Conservation (phyloP, 2,888 invertebrate species). For the Folsomia manolachei region DNA sequence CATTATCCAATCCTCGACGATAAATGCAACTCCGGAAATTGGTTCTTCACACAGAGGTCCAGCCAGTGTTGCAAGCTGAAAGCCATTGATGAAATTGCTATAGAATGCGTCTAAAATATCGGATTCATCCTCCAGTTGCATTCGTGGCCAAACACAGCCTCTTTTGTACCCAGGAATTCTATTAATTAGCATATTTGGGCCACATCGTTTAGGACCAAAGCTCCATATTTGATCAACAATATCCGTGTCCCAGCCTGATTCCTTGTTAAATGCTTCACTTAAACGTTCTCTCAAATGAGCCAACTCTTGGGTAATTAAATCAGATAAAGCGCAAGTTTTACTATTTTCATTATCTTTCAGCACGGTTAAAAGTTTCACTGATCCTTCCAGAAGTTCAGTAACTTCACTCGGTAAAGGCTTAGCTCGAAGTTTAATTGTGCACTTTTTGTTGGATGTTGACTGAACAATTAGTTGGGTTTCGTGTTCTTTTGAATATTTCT, state of each 20-base stretch:
- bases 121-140: constrained; percentile 34
- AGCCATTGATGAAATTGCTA: constrained; percentile 74
- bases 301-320: constrained; percentile 53
- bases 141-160: constrained; percentile 58
- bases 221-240: constrained; percentile 76
- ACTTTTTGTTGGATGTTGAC: constrained; percentile 69
- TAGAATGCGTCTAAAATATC: constrained; percentile 57
- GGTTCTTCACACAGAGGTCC: constrained; percentile 97
- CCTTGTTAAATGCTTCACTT: constrained; percentile 60
- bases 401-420: constrained; percentile 71
- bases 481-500: constrained; percentile 16
- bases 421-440: constrained; percentile 70
- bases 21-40: constrained; percentile 89
- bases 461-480: constrained; percentile 56
- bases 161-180: constrained; percentile 66
- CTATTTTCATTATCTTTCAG: constrained; percentile 59
- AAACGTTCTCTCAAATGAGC: constrained; percentile 60
- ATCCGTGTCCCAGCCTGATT: constrained; percentile 59
- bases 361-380: constrained; percentile 68
- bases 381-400: constrained; percentile 68
- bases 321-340: constrained; percentile 43
- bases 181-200: constrained; percentile 86
- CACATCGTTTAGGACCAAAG: constrained; percentile 83
- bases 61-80: constrained; percentile 78
- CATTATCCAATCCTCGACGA: constrained; percentile 76